A percentile compares a stretch with the other conserved stretches of the same genome.
These are phyloP conservation scores for Lydus trimaculatus DNA, from an alignment of 2,888 invertebrate species.

Conservation along the genomic window DNA sequence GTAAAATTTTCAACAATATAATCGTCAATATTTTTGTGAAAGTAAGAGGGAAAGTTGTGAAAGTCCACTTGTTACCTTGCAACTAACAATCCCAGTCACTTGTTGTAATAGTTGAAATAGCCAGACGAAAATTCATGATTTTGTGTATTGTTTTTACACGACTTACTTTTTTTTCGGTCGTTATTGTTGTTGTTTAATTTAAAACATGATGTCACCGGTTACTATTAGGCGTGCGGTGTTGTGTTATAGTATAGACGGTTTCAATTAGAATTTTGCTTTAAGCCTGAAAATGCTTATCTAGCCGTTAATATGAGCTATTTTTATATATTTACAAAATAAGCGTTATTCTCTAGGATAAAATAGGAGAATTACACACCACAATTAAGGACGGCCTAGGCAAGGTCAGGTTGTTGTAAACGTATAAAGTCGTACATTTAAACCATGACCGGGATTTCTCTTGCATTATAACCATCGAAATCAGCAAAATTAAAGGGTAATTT, in stretches of 20 bases:
- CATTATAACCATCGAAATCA: no score
- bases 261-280: no score
- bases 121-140: not conserved
- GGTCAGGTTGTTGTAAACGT: not conserved
- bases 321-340: no score
- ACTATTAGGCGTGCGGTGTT: not conserved
- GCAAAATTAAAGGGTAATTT: not conserved
- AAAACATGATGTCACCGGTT: not conserved
- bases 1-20: no score
- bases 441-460: not conserved
- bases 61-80: constrained; percentile 34
- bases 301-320: no score
- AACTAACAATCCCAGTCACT: not conserved
- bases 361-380: not conserved
- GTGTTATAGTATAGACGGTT: not conserved
- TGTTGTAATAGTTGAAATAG: not conserved
- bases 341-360: no score
- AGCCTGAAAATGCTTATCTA: no score
- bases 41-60: constrained; percentile 53
- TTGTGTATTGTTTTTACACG: no score
- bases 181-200: not conserved
- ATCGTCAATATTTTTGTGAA: constrained; percentile 41
- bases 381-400: not conserved
- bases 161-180: no score
- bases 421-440: not conserved